Base-by-base conservation (phyloP, 1,140 invertebrate genomes). In the Rhagoletis zephyria region DNA sequence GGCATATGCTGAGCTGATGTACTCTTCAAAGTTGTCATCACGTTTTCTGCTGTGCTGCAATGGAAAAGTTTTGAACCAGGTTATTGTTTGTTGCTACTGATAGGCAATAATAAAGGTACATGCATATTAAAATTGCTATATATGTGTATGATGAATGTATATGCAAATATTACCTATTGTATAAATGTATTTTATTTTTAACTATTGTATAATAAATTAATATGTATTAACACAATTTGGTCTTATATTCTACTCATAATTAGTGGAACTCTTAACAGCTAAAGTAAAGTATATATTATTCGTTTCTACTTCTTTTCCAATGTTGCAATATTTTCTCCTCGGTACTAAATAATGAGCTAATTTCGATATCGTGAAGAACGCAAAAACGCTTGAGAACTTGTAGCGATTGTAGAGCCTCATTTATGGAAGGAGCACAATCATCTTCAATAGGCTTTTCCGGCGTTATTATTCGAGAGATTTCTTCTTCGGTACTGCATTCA, bases 41-140 rank as follows among this genome's bases (percentile, higher is more conserved):
- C 87, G 89, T 30, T 89, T 86, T 90, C 88, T 90, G 86, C 89
- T 91, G 5, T 92, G 91, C 91, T 92, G 86, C 30, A 86, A 70
- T 19, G 48, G 10, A 56, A 81, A 81, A 30, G 16, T 19, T 63
- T 12, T 4, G 30, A 30, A 30, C 30, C 30, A 30, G 30, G 30
- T 30, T 30, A 30, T 30, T 30, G 30, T 30, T 30, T 30, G 30
- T 30, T 30, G 30, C 30, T 30, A 30, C 30, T 30, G 30, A 30
- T 30, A 30, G 30, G 30, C 30, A 30, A 30, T 30, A 30, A 30
- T 30, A 30, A 30, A 30, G 30, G 30, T 30, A 30, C 30, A 30
- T 30, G 30, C 30, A 30, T 30, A 30, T 30, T 30, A 30, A 30
- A 30, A 30, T 0, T 30, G 30, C 30, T 30, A 30, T 30, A 30